Base-by-base conservation (phyloP, 2,888 invertebrate species). In the Sthenelais limicola region DNA sequence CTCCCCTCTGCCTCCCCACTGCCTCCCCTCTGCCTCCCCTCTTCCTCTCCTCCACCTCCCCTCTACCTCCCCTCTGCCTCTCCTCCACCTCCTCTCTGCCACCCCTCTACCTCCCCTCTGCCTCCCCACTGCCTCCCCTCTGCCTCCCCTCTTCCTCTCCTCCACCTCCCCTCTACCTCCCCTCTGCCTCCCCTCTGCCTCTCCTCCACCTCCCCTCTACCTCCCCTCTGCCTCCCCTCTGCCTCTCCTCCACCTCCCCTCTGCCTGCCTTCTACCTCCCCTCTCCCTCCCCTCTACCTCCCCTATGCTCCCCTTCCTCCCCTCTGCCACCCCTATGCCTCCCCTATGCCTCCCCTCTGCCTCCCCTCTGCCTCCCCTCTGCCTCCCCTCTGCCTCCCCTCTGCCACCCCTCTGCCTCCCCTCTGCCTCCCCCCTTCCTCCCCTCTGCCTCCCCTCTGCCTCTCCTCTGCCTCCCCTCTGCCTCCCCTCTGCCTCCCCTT, bases 161-260 rank as follows among this genome's bases (percentile, higher is more conserved):
- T 24, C 5, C 49, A n/a, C 5, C 4, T 24, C 49, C 49, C 5
- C 5, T n/a, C 49, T 24, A n/a, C 56, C 56, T 7, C 12, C 3
- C 38, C 43, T 12, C 24, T 62, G 43, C 43, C 62, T 62, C 35
- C 24, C 62, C 38, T 43, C 24, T 3, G 38, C 56, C 32, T 33
- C 56, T 1, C 52, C 52, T 2, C 26, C 52, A 26, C 26, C 26
- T 2, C 52, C 3, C 3, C 5, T 2, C 26, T 49, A n/a, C 5
- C 49, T n/a, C 49, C 49, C 24, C 49, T 24, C 49, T 9, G 21
- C 49, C 49, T 9, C 49, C 49, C 5, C 4, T 24, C 49, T n/a
- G n/a, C n/a, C n/a, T n/a, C 49, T 4, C 5, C 21, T 24, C 49
- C 4, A 32, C 56, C 9, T 24, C 3, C 38, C 43, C 21, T 26